Evolutionary conservation across 1,140 invertebrate genomes (phyloP).

Genomic region (Drosophila biarmipes): DNA sequence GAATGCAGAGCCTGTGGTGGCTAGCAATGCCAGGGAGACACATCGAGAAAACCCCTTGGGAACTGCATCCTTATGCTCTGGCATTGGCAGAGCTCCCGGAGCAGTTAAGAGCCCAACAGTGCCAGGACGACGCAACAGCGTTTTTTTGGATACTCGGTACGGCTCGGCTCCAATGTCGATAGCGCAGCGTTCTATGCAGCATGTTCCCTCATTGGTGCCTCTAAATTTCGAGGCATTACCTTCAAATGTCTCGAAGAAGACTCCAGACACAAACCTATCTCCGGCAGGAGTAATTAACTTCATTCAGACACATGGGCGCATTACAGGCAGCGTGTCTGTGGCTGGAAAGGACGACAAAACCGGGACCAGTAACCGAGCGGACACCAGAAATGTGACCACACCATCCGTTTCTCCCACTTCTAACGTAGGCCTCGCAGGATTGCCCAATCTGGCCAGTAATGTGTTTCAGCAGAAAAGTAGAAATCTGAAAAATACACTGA

Average conservation of each 20-base stretch:
- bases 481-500: slow-evolving; percentile 72
- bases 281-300: slow-evolving; percentile 73
- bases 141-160: slow-evolving; percentile 59
- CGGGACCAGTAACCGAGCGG: not conserved
- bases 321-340: slow-evolving; percentile 52
- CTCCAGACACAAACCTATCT: slow-evolving; percentile 43
- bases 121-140: slow-evolving; percentile 52
- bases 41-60: not conserved
- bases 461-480: slow-evolving; percentile 73
- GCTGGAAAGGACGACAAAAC: slow-evolving; percentile 12
- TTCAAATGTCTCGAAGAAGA: slow-evolving; percentile 23
- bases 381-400: not conserved
- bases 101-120: slow-evolving; percentile 18
- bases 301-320: slow-evolving; percentile 68
- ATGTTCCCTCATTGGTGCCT: slow-evolving; percentile 47
- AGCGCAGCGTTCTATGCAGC: slow-evolving; percentile 67
- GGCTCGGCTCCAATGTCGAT: slow-evolving; percentile 69
- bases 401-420: not conserved
- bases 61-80: not conserved
- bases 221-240: slow-evolving; percentile 26
- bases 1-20: slow-evolving; percentile 17
- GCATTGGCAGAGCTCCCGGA: not conserved
- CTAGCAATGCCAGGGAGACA: slow-evolving; percentile 17
- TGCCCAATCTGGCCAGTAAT: slow-evolving; percentile 55
- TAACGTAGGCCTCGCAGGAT: slow-evolving; percentile 5